Percentiles rank a stretch among this genome's conserved stretches.
Evolutionary conservation across 2,797 vertebrate species (phyloP).

Genomic region (Mormyrops boulengeri): DNA sequence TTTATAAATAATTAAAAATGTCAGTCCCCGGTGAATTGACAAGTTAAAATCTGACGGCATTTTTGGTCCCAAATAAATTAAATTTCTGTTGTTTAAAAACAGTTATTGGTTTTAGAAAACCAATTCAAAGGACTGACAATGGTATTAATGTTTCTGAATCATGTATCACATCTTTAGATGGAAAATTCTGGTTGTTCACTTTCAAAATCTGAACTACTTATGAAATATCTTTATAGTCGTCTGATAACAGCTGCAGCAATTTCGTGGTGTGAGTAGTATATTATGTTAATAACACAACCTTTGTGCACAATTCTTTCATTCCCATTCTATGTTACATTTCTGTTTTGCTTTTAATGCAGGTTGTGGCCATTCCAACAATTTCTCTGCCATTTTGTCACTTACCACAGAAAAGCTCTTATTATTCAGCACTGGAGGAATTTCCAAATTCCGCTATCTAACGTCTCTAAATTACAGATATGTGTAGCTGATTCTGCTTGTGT

Average conservation of each 20-base stretch:
- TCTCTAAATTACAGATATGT: not conserved
- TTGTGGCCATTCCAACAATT: not conserved
- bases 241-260: not conserved
- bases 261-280: not conserved
- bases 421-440: conserved; percentile 5
- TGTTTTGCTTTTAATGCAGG: not conserved
- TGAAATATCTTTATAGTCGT: not conserved
- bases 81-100: not conserved
- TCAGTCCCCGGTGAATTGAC: not conserved
- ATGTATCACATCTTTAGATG: not conserved
- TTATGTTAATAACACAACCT: not conserved
- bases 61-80: not conserved
- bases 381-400: not conserved
- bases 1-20: conserved; percentile 7
- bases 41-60: not conserved
- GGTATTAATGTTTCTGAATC: not conserved
- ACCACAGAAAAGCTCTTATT: not conserved
- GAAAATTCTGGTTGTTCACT: not conserved
- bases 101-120: not conserved
- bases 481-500: not conserved
- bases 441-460: not conserved
- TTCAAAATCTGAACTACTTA: not conserved
- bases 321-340: not conserved
- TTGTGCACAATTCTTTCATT: not conserved
- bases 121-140: not conserved